phyloP scores from a whole-genome alignment of 2,113 vertebrate genomes.

The Gobiocypris rarus region DNA sequence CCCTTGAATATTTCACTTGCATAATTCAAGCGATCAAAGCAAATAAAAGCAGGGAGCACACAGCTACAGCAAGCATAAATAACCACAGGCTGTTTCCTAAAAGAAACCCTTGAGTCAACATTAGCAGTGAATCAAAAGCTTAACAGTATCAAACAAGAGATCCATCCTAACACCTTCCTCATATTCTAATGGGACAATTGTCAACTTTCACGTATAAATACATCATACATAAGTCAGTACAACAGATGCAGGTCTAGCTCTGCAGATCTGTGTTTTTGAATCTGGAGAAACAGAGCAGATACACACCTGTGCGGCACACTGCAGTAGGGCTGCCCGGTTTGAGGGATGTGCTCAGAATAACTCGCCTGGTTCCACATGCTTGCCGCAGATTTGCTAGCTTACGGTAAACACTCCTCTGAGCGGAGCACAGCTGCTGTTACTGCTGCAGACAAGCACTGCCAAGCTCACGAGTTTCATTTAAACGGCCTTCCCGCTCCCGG shows the following conservation, averaged over 20 bases:
- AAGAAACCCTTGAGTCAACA: not conserved
- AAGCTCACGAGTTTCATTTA: conserved; percentile 75
- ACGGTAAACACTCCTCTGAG: conserved; percentile 58
- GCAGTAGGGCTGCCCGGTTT: conserved; percentile 78
- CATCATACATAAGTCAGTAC: conserved; percentile 1
- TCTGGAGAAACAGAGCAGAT: conserved; percentile 48
- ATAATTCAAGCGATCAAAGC: not conserved
- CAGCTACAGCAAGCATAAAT: conserved; percentile 6
- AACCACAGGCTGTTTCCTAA: conserved; percentile 15
- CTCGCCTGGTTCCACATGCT: conserved; percentile 82
- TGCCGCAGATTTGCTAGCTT: conserved; percentile 66
- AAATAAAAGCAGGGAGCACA: conserved; percentile 7
- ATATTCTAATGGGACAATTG: not conserved
- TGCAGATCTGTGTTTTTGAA: conserved; percentile 43
- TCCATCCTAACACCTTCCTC: not conserved
- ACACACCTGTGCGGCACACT: conserved; percentile 86
- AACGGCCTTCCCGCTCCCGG: conserved; percentile 67
- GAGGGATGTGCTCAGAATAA: conserved; percentile 75
- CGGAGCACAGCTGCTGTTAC: conserved; percentile 56
- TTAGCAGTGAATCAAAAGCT: not conserved
- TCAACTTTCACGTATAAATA: not conserved
- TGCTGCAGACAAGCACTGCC: conserved; percentile 68
- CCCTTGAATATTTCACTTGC: conserved; percentile 14
- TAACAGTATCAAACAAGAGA: not conserved
- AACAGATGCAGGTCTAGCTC: not conserved